Conservation (phyloP, 2,113 vertebrate genomes). For the Neomonachus schauinslandi region DNA sequence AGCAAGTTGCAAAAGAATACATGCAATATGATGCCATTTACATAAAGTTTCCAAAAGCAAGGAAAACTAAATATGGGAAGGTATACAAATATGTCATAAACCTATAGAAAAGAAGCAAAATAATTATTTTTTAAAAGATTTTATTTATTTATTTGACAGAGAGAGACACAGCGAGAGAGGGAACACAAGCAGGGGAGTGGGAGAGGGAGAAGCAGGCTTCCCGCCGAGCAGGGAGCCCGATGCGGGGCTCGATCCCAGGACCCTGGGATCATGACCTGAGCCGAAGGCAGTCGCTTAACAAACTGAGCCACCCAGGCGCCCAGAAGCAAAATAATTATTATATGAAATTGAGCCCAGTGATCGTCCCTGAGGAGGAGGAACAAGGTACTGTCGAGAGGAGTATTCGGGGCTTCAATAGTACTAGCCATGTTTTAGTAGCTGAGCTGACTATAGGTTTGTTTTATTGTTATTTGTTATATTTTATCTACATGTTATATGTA, state of each 20-base stretch:
- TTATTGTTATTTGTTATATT: not conserved
- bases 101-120: not conserved
- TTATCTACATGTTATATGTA: not conserved
- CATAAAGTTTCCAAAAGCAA: not conserved
- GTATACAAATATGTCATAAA: not conserved
- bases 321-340: not conserved
- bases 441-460: not conserved
- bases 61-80: not conserved
- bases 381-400: not conserved
- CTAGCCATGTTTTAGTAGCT: not conserved
- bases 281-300: too few species aligned
- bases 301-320: too few species aligned
- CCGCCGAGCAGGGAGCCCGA: too few species aligned
- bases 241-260: too few species aligned
- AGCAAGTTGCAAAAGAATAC: not conserved
- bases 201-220: too few species aligned
- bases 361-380: not conserved
- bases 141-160: too few species aligned
- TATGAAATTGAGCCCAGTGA: not conserved
- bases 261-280: too few species aligned
- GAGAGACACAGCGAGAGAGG: too few species aligned
- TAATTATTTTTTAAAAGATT: too few species aligned
- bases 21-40: not conserved
- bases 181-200: too few species aligned
- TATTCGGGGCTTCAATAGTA: too few species aligned